Base-by-base conservation (phyloP, 2,888 invertebrate species). In the Sthenelais limicola region DNA sequence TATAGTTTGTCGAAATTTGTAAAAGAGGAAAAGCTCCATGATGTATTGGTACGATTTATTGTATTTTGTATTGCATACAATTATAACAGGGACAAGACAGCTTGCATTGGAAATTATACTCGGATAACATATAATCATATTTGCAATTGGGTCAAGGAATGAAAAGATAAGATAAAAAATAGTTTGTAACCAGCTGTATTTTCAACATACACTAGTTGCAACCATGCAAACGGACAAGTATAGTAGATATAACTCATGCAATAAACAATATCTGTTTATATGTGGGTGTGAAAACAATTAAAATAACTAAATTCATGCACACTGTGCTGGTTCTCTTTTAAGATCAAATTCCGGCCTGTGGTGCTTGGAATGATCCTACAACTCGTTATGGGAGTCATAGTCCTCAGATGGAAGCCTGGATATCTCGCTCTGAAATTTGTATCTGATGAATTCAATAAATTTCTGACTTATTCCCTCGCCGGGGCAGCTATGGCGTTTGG, bases 291-390 rank as follows among this genome's bases (percentile, higher is more conserved):
- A n/a, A n/a, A n/a, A n/a, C n/a, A n/a, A n/a, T n/a, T n/a, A n/a
- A n/a, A n/a, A n/a, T n/a, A n/a, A n/a, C n/a, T n/a, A n/a, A n/a
- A n/a, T n/a, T n/a, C n/a, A n/a, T n/a, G n/a, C n/a, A n/a, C n/a
- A n/a, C n/a, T n/a, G n/a, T 47, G 43, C 18, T 49, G 12, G 9
- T 24, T 9, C 7, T 30, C n/a, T 3, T n/a, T 38, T 28, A 62
- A 75, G 73, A 75, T 75, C 26, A 74, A 58, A 49, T 74, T 74
- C 71, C 49, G 74, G 9, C 73, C 76, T 2, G 74, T 75, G 2
- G 28, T 72, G 9, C 74, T 73, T 73, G 74, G 76, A 0, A 24
- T 74, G 43, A 74, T 24, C 1, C 15, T 74, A n/a, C 76, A 75
- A 72, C 74, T 75, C 43, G 1, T 71, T 18, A 32, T 75, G 0